Evolutionary conservation across 2,888 invertebrate genomes (phyloP), one percentile per base, ranked within the genome.

Genomic region (Pristionchus japonicus): DNA sequence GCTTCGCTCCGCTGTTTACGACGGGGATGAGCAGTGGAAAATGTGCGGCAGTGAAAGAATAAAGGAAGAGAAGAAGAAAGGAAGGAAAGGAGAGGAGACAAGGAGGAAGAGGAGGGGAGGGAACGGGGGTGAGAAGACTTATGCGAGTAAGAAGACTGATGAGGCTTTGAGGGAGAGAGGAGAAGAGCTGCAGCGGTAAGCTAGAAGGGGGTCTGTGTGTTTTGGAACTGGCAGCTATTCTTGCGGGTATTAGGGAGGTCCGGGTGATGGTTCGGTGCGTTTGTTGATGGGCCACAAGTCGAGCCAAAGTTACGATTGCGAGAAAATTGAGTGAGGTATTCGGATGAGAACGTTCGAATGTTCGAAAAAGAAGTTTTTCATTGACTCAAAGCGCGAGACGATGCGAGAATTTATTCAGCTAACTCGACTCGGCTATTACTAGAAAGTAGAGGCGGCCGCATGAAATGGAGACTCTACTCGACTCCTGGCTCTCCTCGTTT

Each of bases 391-490:
- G n/a, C n/a, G 61, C 64, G 34, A 7, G 64, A 1, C 15, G 15
- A 67, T 67, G 64, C 34, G 64, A 31, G 64, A 34, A 31, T 13
- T 70, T 37, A 70, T 37, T 70, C 23, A 4, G 37, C 70, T 70
- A 70, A 70, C 70, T 37, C 70, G 3, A 37, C 70, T 23, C 17
- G 31, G 37, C 70, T 70, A 37, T 70, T 70, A 70, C 70, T 70
- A 70, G 70, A 70, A 70, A 70, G 70, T 70, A 70, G 70, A 20
- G 37, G 31, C 15, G 70, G 77, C n/a, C n/a, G n/a, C 47, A 15
- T 77, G 77, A 77, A 77, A 77, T 77, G 77, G 77, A 77, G 77
- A 77, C 77, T 67, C 74, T 77, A 23, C 43, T 47, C 77, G 43
- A 77, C 43, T 77, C 43, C 27, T 47, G 27, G 43, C 47, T 43